Evolutionary conservation across 2,888 invertebrate species (phyloP), one percentile per base, ranked within the genome.

Genomic region (Macropis europaea): DNA sequence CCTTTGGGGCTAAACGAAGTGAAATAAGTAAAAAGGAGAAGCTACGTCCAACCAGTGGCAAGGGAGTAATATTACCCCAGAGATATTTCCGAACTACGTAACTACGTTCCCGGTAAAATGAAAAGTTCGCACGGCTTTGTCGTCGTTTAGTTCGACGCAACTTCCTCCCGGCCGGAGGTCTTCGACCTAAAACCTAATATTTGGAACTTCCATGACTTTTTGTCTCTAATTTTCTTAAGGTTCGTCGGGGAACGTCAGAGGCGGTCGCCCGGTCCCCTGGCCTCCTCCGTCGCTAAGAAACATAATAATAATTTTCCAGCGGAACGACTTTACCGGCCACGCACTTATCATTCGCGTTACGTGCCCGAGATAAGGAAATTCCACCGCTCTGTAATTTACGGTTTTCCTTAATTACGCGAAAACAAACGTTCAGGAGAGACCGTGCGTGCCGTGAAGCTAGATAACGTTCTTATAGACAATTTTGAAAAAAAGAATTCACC

Each of bases 21-120:
- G 42, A 15, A 11, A 24, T 0, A 54, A 64, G 48, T n/a, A 36
- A 54, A 32, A 38, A 26, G 60, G 17, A 30, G 52, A 40, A 45
- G 43, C 13, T 48, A 42, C 47, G 45, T 32, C 15, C 32, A 45
- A 43, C 22, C 24, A 22, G 38, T 47, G 50, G n/a, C 64, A 62
- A 54, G 57, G 60, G 72, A 64, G 53, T 76, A 72, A 76, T 76
- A 64, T 64, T 28, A 67, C 48, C 52, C 50, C 13, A 11, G 48
- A 64, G 72, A 72, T 68, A 68, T 68, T 67, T 64, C 47, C 67
- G 26, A 64, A 68, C 68, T 72, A 66, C 64, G 36, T 75, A 70
- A 75, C 74, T 60, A 50, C 61, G 64, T 75, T 63, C 26, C 56
- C 9, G 26, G 52, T n/a, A 59, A 64, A 68, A 63, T 36, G 64